phyloP scores from a whole-genome alignment of 1,140 invertebrate genomes.

The Maniola jurtina region DNA sequence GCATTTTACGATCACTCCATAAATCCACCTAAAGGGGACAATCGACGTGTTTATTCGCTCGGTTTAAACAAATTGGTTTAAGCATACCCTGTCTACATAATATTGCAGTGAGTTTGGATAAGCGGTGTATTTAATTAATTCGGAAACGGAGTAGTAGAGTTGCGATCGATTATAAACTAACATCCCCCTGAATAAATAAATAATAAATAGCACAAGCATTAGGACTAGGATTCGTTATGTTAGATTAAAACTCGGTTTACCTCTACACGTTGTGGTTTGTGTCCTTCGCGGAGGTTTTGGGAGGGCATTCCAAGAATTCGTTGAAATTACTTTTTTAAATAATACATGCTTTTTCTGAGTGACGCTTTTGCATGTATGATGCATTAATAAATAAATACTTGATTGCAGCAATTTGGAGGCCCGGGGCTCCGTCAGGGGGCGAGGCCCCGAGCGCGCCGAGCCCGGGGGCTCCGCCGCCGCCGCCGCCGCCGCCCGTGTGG shows the following conservation, averaged over 20 bases:
- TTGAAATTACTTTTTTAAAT: too few relatives aligned
- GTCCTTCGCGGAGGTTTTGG: too few relatives aligned
- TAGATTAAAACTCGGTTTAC: too few relatives aligned
- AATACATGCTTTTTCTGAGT: too few relatives aligned
- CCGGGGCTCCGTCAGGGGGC: constrained; percentile 50
- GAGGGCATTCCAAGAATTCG: too few relatives aligned
- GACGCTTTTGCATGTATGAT: too few relatives aligned
- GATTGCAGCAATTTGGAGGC: constrained; percentile 62
- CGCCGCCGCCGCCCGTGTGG: constrained; percentile 85
- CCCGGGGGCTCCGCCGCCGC: constrained; percentile 75
- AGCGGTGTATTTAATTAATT: constrained; percentile 11
- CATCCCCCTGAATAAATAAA: not conserved
- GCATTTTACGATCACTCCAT: constrained; percentile 62
- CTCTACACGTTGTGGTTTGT: too few relatives aligned
- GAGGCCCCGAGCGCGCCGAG: constrained; percentile 38
- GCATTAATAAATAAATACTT: constrained; percentile 5
- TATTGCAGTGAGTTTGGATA: constrained; percentile 9
- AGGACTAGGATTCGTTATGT: too few relatives aligned
- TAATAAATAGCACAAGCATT: constrained; percentile 15
- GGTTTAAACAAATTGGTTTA: constrained; percentile 69
- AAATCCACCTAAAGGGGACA: constrained; percentile 54
- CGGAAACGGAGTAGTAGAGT: not conserved
- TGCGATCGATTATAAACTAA: not conserved
- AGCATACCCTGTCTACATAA: constrained; percentile 43
- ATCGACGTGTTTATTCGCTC: constrained; percentile 64